Evolutionary conservation across 2,113 vertebrate genomes (phyloP).

Genomic region (Oxyruncus cristatus): DNA sequence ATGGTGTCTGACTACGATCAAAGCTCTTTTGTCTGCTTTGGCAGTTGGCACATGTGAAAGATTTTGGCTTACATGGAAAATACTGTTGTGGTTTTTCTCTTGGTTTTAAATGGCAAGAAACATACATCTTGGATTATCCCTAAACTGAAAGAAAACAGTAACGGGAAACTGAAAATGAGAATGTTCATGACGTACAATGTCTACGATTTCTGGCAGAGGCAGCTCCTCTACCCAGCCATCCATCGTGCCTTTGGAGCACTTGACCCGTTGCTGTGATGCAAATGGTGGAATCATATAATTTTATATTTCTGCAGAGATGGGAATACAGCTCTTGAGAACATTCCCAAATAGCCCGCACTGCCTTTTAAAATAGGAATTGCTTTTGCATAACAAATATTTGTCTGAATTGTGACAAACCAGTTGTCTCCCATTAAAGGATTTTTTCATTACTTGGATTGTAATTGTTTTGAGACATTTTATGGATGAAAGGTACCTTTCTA

Average conservation of each 20-base stretch:
- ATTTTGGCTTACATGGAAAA: constrained; percentile 57
- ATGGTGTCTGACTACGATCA: constrained; percentile 66
- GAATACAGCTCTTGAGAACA: background rate
- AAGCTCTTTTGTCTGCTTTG: constrained; percentile 66
- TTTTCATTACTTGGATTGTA: background rate
- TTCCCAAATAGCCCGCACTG: background rate
- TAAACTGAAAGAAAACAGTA: constrained; percentile 56
- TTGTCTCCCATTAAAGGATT: background rate
- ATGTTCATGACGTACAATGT: constrained; percentile 11
- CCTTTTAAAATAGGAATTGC: background rate
- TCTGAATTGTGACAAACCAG: constrained; percentile 7
- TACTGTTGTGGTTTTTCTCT: constrained; percentile 58
- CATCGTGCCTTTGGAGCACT: background rate
- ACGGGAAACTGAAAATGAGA: constrained; percentile 26
- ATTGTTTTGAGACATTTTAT: background rate
- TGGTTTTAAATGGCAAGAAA: constrained; percentile 52
- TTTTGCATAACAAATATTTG: constrained; percentile 35
- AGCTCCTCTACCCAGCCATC: background rate
- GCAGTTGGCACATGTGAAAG: constrained; percentile 59
- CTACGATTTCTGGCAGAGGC: constrained; percentile 20
- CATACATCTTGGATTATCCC: constrained; percentile 21
- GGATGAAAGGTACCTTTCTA: background rate
- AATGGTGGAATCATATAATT: background rate
- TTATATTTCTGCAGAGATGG: background rate
- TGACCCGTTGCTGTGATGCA: background rate